A percentile compares a stretch with the other conserved stretches of the same genome.
phyloP scores from a whole-genome alignment of 2,888 invertebrate species.

The Crepidodera aurea region DNA sequence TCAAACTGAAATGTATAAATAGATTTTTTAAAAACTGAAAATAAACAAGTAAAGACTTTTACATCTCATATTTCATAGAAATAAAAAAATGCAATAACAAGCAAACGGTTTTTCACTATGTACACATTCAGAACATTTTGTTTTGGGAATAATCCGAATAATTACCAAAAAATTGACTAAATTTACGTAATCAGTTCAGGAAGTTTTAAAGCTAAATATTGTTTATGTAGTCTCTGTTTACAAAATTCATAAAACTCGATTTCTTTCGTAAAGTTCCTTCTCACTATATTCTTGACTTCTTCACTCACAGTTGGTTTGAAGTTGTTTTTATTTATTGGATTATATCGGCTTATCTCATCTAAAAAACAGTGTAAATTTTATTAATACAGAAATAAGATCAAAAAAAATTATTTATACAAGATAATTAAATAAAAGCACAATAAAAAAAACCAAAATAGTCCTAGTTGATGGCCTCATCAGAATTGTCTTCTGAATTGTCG shows the following conservation, averaged over 20 bases:
- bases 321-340: slow-evolving; percentile 83
- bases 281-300: slow-evolving; percentile 83
- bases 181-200: slow-evolving; percentile 34
- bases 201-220: slow-evolving; percentile 76
- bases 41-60: too few species aligned
- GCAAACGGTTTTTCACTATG: background rate
- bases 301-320: slow-evolving; percentile 90
- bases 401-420: too few species aligned
- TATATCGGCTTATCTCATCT: slow-evolving; percentile 80
- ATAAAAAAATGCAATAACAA: background rate
- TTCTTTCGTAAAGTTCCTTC: slow-evolving; percentile 86
- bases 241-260: slow-evolving; percentile 93
- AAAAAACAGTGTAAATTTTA: slow-evolving; percentile 55
- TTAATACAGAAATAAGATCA: too few species aligned
- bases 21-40: too few species aligned
- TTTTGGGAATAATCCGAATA: too few species aligned
- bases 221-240: slow-evolving; percentile 82
- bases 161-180: background rate
- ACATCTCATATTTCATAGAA: background rate
- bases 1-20: too few species aligned
- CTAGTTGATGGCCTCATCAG: too few species aligned
- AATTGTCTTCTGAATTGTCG: too few species aligned
- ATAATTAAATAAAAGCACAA: too few species aligned
- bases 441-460: too few species aligned
- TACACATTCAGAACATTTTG: background rate